Percentiles rank a stretch among this genome's conserved stretches.
Evolutionary conservation across 1,140 invertebrate species (phyloP).

Genomic region (Lasioglossum baleicum): DNA sequence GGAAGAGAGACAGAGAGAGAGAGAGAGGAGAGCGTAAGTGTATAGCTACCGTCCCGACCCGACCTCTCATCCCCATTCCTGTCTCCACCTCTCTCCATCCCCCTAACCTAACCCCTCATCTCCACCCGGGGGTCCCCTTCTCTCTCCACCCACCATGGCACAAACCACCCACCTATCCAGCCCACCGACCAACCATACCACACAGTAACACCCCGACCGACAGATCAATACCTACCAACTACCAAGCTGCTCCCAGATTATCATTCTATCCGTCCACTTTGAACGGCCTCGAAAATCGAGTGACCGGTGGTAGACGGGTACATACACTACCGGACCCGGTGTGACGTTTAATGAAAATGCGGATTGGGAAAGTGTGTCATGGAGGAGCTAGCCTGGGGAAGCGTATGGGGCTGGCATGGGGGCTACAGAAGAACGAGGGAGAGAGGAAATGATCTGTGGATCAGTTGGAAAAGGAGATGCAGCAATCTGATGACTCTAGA

Average conservation of each 20-base stretch:
- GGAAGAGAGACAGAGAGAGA: neutral
- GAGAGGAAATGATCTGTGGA: no score
- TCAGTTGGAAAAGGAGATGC: no score
- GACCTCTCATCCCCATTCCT: conserved; percentile 66
- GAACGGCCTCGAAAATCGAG: conserved; percentile 66
- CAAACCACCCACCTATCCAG: conserved; percentile 65
- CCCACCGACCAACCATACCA: conserved; percentile 67
- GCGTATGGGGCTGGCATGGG: no score
- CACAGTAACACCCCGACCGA: conserved; percentile 74
- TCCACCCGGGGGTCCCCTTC: conserved; percentile 31
- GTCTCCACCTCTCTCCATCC: conserved; percentile 45
- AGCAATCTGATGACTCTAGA: no score
- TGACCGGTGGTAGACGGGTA: conserved; percentile 22
- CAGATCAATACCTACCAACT: conserved; percentile 78
- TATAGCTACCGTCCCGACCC: conserved; percentile 63
- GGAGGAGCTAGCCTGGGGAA: no score
- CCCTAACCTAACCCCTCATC: conserved; percentile 34
- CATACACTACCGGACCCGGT: neutral
- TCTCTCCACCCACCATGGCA: conserved; percentile 62
- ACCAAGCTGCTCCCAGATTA: conserved; percentile 74
- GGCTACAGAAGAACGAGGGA: no score
- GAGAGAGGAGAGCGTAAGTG: conserved; percentile 47
- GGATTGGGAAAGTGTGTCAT: no score
- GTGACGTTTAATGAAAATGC: neutral
- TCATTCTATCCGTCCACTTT: conserved; percentile 74